Evolutionary conservation across 2,113 vertebrate genomes (phyloP), one percentile per base, ranked within the genome.

Genomic region (Muntiacus muntjak): DNA sequence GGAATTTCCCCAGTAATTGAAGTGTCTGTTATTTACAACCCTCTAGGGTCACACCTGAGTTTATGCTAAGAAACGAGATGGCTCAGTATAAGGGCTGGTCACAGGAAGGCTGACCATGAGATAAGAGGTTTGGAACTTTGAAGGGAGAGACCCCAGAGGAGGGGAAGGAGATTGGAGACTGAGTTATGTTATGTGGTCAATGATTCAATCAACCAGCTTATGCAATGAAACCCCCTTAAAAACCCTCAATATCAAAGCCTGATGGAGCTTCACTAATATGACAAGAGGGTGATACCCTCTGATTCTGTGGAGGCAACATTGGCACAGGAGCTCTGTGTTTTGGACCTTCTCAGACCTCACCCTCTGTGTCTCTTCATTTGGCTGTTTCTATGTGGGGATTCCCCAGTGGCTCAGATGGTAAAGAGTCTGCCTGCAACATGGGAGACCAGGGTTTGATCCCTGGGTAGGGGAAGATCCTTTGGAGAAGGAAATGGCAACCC

Each of bases 241-340:
- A 5, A 3, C 30, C 11, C 17, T 19, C 7, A 26, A 0, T 26
- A 0, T 28, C 1, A 3, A 47, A 13, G 40, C 26, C 9, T 1
- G 7, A 55, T 8, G 14, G 8, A 2, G 11, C 14, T 50, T 17
- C 40, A 0, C 0, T 0, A 8, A 5, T 2, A 26, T 17, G 0
- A n/a, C 26, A 5, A 10, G 10, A 67, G 16, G 47, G 57, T 21
- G 57, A 8, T 26, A 19, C 23, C 1, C 12, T 8, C 36, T 9
- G 28, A 28, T 2, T 43, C 28, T 57, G 0, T 36, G 4, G 7
- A 10, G 23, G 5, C 7, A 21, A 25, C 3, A 1, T 50, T 50
- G 5, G 1, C 23, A 2, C 0, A 10, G 54, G 19, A 23, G 6
- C 19, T 45, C n/a, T 62, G 3, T 12, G 28, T 28, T 45, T 9